Evolutionary conservation across 2,888 invertebrate species (phyloP), one percentile per base, ranked within the genome.

Genomic region (Norana najaformis): DNA sequence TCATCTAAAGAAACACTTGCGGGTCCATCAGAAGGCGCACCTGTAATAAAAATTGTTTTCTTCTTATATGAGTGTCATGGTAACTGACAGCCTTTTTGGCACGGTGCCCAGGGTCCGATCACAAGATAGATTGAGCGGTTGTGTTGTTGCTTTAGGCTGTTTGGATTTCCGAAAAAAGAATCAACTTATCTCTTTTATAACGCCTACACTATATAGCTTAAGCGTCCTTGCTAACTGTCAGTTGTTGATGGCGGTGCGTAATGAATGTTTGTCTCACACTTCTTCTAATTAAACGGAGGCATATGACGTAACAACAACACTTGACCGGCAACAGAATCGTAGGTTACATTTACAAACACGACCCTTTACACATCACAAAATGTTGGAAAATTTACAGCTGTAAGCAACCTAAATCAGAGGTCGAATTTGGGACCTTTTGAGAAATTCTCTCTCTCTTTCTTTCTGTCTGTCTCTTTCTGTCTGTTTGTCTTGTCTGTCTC

Each of bases 1-100:
- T 36, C 89, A 89, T 39, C 83, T 89, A 39, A 53, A 83, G 83
- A 89, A 89, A 83, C 89, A 89, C 83, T 23, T 36, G 53, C 47
- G 83, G 34, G 83, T 89, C 20, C 89, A 89, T 30, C 83, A 83
- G 30, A 89, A 89, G 37, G 37, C 85, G 11, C n/a, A n/a, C n/a
- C 30, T n/a, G n/a, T n/a, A 69, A 69, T 69, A 13, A 41, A 13
- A 41, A 16, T 69, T 69, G 23, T 69, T n/a, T 11, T 30, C 30
- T 53, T 23, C 23, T 6, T 11, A 30, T 53, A 8, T 8, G 13
- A n/a, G n/a, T 69, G n/a, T 13, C 6, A n/a, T n/a, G 69, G 69
- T n/a, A 69, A 47, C 47, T 69, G 69, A 11, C n/a, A 69, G n/a
- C 13, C 69, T n/a, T 69, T 11, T 69, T 69, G 69, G n/a, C 69